Evolutionary conservation across 2,797 vertebrate species (phyloP).

Genomic region (Rhodeus uyekii): DNA sequence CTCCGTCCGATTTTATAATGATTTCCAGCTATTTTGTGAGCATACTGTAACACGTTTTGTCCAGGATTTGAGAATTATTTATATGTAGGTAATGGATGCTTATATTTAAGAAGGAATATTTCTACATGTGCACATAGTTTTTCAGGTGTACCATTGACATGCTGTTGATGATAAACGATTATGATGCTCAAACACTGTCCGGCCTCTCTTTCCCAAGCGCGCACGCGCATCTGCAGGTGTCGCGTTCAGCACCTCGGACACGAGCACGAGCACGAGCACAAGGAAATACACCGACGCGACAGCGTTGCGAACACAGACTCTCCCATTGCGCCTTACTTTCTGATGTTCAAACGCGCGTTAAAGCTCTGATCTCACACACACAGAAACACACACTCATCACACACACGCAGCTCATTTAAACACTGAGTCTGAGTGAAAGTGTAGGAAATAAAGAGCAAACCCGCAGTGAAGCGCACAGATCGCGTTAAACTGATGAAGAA

Average conservation of each 20-base stretch:
- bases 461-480: too few species aligned
- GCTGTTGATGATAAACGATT: slow-evolving; percentile 98
- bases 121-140: slow-evolving; percentile 99
- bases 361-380: too few species aligned
- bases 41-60: slow-evolving; percentile 93
- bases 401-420: too few species aligned
- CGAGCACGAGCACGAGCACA: neutral
- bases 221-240: too few species aligned
- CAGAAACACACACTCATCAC: too few species aligned
- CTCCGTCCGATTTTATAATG: slow-evolving; percentile 80
- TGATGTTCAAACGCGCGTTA: too few species aligned
- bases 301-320: neutral
- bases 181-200: slow-evolving; percentile 77
- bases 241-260: slow-evolving; percentile 72
- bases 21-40: slow-evolving; percentile 84
- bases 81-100: slow-evolving; percentile 99
- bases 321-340: too few species aligned
- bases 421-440: too few species aligned
- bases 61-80: slow-evolving; percentile 96
- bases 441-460: too few species aligned
- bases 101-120: slow-evolving; percentile 99
- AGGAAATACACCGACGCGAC: too few species aligned
- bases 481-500: too few species aligned
- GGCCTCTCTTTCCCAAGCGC: too few species aligned
- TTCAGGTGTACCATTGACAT: slow-evolving; percentile 99